A percentile compares a stretch with the other conserved stretches of the same genome.
Conservation (phyloP, 2,888 invertebrate species). For the Cheiracanthium punctorium region DNA sequence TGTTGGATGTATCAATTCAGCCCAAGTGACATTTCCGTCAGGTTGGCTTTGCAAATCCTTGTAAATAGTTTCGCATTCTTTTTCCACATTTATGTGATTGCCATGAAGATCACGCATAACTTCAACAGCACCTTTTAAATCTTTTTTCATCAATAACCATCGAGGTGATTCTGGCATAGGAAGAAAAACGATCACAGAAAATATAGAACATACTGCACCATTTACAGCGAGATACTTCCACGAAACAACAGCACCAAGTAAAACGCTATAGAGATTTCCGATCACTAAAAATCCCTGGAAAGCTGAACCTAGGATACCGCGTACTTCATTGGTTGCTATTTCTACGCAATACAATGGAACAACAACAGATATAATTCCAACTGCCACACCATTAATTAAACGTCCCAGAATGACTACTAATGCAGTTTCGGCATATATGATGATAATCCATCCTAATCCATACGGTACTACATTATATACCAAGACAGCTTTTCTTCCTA, state of each 20-base stretch:
- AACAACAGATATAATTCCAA: conserved; percentile 89
- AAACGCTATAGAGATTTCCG: conserved; percentile 87
- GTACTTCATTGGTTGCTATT: conserved; percentile 91
- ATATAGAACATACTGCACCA: conserved; percentile 85
- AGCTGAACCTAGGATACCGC: conserved; percentile 91
- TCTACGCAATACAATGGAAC: conserved; percentile 95
- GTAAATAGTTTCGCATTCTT: conserved; percentile 79
- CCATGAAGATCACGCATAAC: conserved; percentile 90
- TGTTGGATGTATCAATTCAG: conserved; percentile 83
- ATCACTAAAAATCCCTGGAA: conserved; percentile 90
- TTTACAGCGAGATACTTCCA: conserved; percentile 89
- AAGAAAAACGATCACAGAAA: conserved; percentile 87
- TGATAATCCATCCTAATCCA: conserved; percentile 86
- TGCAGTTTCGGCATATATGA: conserved; percentile 85
- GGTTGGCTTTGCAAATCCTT: conserved; percentile 75
- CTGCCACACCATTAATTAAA: conserved; percentile 88
- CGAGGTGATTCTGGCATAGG: conserved; percentile 94
- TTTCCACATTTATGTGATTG: conserved; percentile 84
- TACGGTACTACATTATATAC: conserved; percentile 82
- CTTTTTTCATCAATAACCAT: conserved; percentile 72
- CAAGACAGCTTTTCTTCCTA: conserved; percentile 89
- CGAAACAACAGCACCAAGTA: conserved; percentile 85
- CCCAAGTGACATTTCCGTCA: conserved; percentile 79
- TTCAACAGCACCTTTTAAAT: conserved; percentile 83
- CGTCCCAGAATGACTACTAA: conserved; percentile 87